Evolutionary conservation across 2,888 invertebrate species (phyloP).

Genomic region (Epinotia brunnichana): DNA sequence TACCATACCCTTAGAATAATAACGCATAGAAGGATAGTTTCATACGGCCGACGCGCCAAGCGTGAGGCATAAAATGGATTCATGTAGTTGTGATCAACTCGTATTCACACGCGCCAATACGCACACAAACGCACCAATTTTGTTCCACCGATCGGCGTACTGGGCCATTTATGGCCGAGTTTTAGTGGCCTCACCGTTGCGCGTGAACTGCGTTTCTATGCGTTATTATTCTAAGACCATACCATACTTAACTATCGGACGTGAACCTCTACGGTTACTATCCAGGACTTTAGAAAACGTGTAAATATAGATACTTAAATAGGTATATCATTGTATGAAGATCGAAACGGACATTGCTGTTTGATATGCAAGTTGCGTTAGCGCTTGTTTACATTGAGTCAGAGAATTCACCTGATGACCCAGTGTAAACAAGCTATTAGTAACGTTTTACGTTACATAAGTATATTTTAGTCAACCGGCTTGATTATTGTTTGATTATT

Average conservation of each 20-base stretch:
- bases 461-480: not conserved
- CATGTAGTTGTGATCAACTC: too few relatives aligned
- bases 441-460: slow-evolving; percentile 24
- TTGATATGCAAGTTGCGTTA: slow-evolving; percentile 14
- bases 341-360: slow-evolving; percentile 2
- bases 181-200: too few relatives aligned
- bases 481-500: slow-evolving; percentile 9
- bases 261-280: slow-evolving; percentile 1
- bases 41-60: too few relatives aligned
- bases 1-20: too few relatives aligned
- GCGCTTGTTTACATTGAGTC: slow-evolving; percentile 1
- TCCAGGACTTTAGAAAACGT: slow-evolving; percentile 24
- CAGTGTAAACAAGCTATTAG: slow-evolving; percentile 8
- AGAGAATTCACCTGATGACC: not conserved
- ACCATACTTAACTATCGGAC: not conserved
- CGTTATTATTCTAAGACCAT: too few relatives aligned
- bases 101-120: too few relatives aligned
- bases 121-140: too few relatives aligned
- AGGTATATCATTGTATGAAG: slow-evolving; percentile 6
- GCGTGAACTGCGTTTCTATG: too few relatives aligned
- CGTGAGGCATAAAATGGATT: too few relatives aligned
- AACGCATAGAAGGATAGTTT: too few relatives aligned
- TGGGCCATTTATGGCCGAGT: too few relatives aligned
- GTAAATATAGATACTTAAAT: slow-evolving; percentile 26
- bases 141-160: too few relatives aligned